Evolutionary conservation across 2,888 invertebrate genomes (phyloP), one percentile per base, ranked within the genome.

Genomic region (Parnassius apollo): DNA sequence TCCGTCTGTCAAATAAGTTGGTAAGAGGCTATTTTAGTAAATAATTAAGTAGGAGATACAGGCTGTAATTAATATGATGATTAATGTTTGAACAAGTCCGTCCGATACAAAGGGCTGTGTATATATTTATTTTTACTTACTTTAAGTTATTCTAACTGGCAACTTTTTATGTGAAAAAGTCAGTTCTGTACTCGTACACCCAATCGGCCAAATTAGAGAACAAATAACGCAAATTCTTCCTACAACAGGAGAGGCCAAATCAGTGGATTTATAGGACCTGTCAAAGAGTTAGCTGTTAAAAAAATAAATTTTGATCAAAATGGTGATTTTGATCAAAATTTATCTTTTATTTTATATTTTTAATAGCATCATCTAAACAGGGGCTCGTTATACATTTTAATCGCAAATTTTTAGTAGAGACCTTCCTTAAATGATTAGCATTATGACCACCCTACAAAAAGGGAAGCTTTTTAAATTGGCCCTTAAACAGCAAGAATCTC

Each of bases 401-500:
- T 13, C n/a, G n/a, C 12, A 25, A 25, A 51, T 25, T 25, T 3
- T 4, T 9, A 4, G n/a, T 18, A 2, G 2, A 42, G 51, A 51
- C 11, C 57, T n/a, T 60, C 60, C 55, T 49, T 10, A 18, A 13
- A 61, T 25, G 8, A 0, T 4, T 10, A 12, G 11, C 22, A 8
- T 2, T 13, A 9, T 61, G 50, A 51, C 51, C 2, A 11, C 44
- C 10, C 22, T 46, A 52, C 51, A 57, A 35, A 44, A 42, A 57
- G 45, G 42, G 42, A 44, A 48, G 42, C 49, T 58, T 59, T 54
- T 62, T 53, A 62, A 62, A 58, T 54, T 25, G 62, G 9, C 13
- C 62, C 58, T 58, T 59, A 58, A 50, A 62, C 35, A 58, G 54
- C 58, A 54, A 59, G 62, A 58, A 62, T 62, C 50, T 50, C 54